phyloP scores from a whole-genome alignment of 2,113 vertebrate genomes.

The Camelus dromedarius region DNA sequence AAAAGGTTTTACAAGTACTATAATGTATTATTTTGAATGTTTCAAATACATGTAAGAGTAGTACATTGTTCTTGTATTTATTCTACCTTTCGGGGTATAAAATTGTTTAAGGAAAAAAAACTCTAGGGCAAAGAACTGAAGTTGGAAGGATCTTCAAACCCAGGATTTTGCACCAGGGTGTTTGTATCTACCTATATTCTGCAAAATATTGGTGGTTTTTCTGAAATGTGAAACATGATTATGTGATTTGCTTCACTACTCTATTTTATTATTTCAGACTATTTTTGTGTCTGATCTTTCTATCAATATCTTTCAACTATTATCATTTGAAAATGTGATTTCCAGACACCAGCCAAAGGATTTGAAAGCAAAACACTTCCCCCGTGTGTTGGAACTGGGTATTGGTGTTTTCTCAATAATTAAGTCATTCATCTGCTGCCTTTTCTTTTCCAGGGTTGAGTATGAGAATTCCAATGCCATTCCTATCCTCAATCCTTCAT shows the following conservation, averaged over 20 bases:
- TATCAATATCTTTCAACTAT: background rate
- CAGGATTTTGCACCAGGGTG: background rate
- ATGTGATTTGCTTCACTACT: background rate
- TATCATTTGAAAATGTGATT: background rate
- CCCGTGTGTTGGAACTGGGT: background rate
- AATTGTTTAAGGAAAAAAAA: background rate
- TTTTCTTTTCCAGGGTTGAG: background rate
- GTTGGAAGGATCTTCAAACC: background rate
- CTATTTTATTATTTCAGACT: background rate
- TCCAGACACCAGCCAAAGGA: background rate
- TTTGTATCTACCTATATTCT: background rate
- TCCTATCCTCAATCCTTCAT: background rate
- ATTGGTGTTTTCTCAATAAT: background rate
- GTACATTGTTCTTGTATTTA: background rate
- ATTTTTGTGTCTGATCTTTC: background rate
- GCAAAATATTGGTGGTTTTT: background rate
- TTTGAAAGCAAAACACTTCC: background rate
- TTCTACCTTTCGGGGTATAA: background rate
- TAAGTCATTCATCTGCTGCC: background rate
- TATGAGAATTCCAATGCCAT: background rate
- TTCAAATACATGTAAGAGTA: background rate
- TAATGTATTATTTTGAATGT: background rate
- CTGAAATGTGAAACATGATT: background rate
- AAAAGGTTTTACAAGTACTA: background rate
- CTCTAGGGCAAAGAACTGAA: background rate